Evolutionary conservation across 1,140 invertebrate genomes (phyloP).

Genomic region (Drosophila fuyamai): DNA sequence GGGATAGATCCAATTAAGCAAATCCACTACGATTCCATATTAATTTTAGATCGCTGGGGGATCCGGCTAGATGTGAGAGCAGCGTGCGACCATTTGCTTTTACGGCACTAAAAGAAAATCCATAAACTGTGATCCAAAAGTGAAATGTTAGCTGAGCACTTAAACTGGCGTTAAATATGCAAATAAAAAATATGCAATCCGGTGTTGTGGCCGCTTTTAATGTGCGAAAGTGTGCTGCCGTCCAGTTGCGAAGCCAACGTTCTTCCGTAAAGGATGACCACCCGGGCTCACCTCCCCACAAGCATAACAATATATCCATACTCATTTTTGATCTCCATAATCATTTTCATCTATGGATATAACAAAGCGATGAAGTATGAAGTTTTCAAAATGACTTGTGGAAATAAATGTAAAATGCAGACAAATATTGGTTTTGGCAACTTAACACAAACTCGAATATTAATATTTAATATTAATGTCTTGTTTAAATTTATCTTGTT

Average conservation of each 20-base stretch:
- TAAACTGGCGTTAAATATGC: constrained; percentile 53
- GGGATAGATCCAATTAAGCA: too few species aligned
- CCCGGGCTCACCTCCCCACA: not conserved
- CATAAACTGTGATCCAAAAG: constrained; percentile 43
- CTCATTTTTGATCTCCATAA: not conserved
- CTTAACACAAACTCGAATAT: too few species aligned
- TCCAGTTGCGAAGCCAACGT: constrained; percentile 11
- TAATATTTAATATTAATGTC: too few species aligned
- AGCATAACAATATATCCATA: not conserved
- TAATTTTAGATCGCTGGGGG: not conserved
- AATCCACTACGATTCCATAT: too few species aligned
- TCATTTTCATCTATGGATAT: too few species aligned
- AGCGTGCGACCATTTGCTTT: constrained; percentile 6
- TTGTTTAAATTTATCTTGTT: too few species aligned
- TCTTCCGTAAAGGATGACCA: constrained; percentile 17
- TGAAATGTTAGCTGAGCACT: constrained; percentile 45
- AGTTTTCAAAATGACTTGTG: too few species aligned
- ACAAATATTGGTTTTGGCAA: too few species aligned
- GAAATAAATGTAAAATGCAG: too few species aligned
- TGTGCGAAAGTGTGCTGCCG: constrained; percentile 62
- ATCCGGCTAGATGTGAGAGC: constrained; percentile 1
- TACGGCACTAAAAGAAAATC: constrained; percentile 26
- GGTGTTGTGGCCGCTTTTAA: constrained; percentile 41
- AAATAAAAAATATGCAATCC: constrained; percentile 57
- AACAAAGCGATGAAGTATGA: too few species aligned